Conservation (phyloP, 2,797 vertebrate genomes). For the Scleropages formosus region DNA sequence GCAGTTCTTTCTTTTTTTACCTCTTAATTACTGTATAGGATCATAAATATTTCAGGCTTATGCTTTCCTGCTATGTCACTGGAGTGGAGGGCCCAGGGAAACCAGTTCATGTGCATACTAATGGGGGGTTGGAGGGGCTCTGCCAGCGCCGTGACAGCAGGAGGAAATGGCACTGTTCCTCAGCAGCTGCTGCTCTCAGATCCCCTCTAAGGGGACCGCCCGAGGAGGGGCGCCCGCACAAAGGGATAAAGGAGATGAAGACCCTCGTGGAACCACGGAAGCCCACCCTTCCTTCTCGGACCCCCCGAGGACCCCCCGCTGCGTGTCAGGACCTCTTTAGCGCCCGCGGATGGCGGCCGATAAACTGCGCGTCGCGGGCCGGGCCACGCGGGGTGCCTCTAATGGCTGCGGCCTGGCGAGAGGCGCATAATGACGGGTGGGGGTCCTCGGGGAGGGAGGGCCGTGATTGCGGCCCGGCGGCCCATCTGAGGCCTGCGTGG, state of each 20-base stretch:
- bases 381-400: constrained; percentile 39
- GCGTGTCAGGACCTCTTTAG: constrained; percentile 79
- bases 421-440: constrained; percentile 72
- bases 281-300: constrained; percentile 62
- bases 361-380: too few species aligned
- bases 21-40: constrained; percentile 61
- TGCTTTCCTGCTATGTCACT: constrained; percentile 79
- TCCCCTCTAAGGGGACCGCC: constrained; percentile 72
- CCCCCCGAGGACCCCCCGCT: constrained; percentile 64
- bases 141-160: constrained; percentile 69
- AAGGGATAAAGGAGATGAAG: constrained; percentile 87
- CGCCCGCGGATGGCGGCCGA: constrained; percentile 62
- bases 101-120: constrained; percentile 78
- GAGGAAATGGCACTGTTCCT: constrained; percentile 79
- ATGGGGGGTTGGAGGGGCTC: constrained; percentile 44
- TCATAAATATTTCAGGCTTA: constrained; percentile 81
- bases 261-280: constrained; percentile 77
- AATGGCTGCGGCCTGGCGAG: constrained; percentile 61
- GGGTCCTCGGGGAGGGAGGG: constrained; percentile 64
- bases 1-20: constrained; percentile 43
- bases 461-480: constrained; percentile 68
- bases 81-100: constrained; percentile 75
- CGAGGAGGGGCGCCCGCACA: constrained; percentile 71
- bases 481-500: constrained; percentile 79
- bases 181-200: constrained; percentile 86